phyloP scores from a whole-genome alignment of 2,797 vertebrate genomes.

The Crocodylus rhombifer region DNA sequence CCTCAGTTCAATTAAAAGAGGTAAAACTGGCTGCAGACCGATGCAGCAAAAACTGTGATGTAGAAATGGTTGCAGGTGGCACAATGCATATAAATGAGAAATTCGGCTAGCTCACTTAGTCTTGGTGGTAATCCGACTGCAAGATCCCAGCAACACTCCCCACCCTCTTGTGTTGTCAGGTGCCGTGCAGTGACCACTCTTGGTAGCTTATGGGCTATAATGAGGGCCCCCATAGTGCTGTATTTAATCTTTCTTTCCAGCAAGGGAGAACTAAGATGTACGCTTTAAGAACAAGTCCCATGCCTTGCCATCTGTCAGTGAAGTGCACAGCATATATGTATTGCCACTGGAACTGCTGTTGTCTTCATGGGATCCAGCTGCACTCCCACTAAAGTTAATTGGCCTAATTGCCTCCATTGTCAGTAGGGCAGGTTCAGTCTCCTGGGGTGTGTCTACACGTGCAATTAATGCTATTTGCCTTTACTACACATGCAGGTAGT shows the following conservation, averaged over 20 bases:
- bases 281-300: not conserved
- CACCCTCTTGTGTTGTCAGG: not conserved
- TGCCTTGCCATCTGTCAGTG: accelerated
- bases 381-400: not conserved
- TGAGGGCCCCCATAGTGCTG: not conserved
- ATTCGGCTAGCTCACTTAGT: not conserved
- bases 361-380: not conserved
- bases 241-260: not conserved
- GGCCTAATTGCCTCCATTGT: not conserved
- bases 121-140: not conserved
- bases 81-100: not conserved
- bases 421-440: too few species aligned
- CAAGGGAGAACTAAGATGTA: accelerated
- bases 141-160: not conserved
- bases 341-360: accelerated
- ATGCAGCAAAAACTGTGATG: not conserved
- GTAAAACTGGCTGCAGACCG: not conserved
- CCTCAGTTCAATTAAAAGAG: constrained; percentile 12
- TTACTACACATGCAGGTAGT: too few species aligned
- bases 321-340: accelerated
- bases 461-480: too few species aligned
- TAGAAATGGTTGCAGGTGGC: not conserved
- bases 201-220: not conserved
- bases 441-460: too few species aligned
- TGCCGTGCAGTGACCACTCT: not conserved